A percentile compares a stretch with the other conserved stretches of the same genome.
Conservation (phyloP, 2,888 invertebrate species). For the Phragmatobia fuliginosa region DNA sequence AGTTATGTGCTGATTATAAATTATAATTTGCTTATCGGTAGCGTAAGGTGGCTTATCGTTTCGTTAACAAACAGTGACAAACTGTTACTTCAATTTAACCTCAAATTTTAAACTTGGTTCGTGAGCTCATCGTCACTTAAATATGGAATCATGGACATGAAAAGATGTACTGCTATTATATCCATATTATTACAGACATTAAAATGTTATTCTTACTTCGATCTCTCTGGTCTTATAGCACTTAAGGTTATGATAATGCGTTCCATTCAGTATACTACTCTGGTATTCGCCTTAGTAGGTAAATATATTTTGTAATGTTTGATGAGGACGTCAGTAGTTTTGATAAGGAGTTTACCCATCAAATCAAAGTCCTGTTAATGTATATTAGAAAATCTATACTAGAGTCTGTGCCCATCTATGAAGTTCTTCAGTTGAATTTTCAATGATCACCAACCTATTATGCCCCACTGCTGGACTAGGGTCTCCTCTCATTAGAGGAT, state of each 20-base stretch:
- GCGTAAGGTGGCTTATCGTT: neutral
- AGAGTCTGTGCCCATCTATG: neutral
- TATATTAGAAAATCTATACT: neutral
- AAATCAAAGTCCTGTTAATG: neutral
- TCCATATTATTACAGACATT: neutral
- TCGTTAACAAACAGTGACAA: no score
- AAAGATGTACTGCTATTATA: neutral
- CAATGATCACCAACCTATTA: no score
- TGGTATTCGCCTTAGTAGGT: neutral
- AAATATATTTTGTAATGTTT: neutral
- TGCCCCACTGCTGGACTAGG: no score
- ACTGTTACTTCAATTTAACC: neutral
- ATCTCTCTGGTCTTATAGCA: neutral
- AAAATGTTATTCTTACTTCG: neutral
- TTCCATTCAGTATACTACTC: neutral
- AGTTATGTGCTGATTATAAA: neutral
- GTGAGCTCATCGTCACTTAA: neutral
- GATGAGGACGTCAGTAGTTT: no score
- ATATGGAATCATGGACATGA: neutral
- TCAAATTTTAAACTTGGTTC: neutral
- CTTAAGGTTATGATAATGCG: neutral
- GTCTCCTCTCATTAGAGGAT: no score
- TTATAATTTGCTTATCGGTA: no score
- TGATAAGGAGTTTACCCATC: no score
- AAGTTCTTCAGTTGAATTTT: no score